Conservation (phyloP, 2,113 vertebrate genomes). For the Cygnus atratus region DNA sequence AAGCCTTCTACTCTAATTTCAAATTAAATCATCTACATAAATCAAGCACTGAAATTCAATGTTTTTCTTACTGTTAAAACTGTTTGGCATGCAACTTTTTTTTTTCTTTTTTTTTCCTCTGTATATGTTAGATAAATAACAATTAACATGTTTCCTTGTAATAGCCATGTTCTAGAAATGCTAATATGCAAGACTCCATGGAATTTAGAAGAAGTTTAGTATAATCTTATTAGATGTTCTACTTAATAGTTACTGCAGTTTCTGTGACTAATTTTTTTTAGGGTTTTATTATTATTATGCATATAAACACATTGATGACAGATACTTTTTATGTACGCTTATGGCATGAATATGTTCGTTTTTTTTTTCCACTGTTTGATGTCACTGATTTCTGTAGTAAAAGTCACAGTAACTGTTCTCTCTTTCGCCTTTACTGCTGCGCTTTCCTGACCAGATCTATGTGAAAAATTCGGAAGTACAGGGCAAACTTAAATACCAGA, state of each 20-base stretch:
- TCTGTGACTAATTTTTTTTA: background rate
- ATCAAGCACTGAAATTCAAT: background rate
- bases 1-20: background rate
- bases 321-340: background rate
- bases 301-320: background rate
- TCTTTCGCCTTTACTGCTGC: background rate
- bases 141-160: background rate
- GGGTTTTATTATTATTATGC: background rate
- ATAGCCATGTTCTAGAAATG: background rate
- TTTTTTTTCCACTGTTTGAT: background rate
- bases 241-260: background rate
- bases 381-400: background rate
- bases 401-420: background rate
- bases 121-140: background rate
- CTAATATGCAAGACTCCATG: background rate
- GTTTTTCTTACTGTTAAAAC: background rate
- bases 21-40: background rate
- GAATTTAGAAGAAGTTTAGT: background rate
- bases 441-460: background rate
- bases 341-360: background rate
- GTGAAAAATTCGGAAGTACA: background rate
- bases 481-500: background rate
- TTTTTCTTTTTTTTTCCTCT: background rate
- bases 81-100: background rate
- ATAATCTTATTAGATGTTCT: background rate